Conservation (phyloP, 1,140 invertebrate genomes). For the Melanaphis sacchari region DNA sequence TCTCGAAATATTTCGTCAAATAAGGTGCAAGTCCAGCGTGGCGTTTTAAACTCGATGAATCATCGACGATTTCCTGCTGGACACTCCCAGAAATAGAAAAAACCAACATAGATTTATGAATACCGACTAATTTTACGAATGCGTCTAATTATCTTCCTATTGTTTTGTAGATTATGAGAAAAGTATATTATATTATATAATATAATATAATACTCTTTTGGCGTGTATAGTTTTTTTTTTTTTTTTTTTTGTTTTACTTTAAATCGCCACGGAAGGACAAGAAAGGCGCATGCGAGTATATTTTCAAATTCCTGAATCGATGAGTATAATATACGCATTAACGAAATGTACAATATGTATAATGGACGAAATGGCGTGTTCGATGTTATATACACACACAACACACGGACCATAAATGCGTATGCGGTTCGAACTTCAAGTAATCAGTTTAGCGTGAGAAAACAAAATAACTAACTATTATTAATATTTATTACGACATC, state of each 20-base stretch:
- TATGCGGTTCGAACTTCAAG: neutral
- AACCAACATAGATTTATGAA: neutral
- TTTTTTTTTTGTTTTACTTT: neutral
- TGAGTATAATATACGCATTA: conserved; percentile 7
- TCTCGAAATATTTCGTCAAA: neutral
- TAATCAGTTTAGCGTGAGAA: neutral
- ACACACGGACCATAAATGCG: neutral
- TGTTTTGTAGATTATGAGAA: conserved; percentile 3
- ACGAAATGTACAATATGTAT: conserved; percentile 3
- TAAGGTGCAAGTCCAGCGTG: neutral
- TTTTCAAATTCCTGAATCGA: neutral
- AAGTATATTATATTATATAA: neutral
- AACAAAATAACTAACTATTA: neutral
- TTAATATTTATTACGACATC: neutral
- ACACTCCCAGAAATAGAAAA: neutral
- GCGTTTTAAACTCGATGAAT: conserved; percentile 18
- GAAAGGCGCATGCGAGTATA: neutral
- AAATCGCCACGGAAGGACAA: neutral
- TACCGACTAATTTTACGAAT: conserved; percentile 34
- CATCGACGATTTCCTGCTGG: conserved; percentile 4
- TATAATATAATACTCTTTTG: neutral
- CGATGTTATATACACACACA: neutral
- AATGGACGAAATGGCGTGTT: conserved; percentile 12
- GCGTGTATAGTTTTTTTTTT: neutral
- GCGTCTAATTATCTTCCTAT: neutral